Evolutionary conservation across 2,113 vertebrate genomes (phyloP).

Genomic region (Fregata magnificens): DNA sequence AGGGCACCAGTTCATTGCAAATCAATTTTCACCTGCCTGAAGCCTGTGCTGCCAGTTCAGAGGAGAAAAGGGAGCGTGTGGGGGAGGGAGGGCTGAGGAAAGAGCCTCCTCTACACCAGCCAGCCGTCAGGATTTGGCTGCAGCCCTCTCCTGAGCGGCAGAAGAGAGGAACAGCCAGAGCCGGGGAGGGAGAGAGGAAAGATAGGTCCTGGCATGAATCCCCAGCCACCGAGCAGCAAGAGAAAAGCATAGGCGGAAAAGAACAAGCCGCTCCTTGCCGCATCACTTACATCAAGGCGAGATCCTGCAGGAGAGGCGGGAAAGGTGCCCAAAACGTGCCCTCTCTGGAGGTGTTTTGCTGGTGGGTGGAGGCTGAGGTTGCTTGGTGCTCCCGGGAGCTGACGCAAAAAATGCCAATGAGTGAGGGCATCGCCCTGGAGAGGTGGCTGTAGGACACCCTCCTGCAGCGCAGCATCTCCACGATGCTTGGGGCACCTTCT

Average conservation of each 20-base stretch:
- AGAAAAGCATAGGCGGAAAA: not conserved
- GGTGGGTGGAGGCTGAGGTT: not conserved
- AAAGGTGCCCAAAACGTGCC: not conserved
- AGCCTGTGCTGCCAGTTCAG: not conserved
- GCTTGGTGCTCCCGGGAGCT: not conserved
- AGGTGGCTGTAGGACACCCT: not conserved
- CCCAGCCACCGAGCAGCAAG: not conserved
- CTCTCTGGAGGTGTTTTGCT: not conserved
- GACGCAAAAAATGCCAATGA: not conserved
- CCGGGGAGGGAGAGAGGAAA: not conserved
- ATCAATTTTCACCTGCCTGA: conserved; percentile 52
- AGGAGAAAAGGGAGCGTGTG: not conserved
- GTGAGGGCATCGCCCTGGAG: accelerated
- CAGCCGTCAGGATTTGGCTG: not conserved
- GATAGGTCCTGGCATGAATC: not conserved
- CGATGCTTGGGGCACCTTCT: not conserved
- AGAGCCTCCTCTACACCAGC: not conserved
- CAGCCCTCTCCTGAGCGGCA: not conserved
- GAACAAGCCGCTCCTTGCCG: not conserved
- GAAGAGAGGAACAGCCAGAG: not conserved
- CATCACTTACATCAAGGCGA: accelerated
- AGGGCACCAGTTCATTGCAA: conserved; percentile 34
- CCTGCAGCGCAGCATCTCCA: not conserved
- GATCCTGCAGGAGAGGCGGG: not conserved
- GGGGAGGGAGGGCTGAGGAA: not conserved